Percentiles rank a stretch among this genome's conserved stretches.
Conservation (phyloP, 2,888 invertebrate species). For the Andrena trimmerana region DNA sequence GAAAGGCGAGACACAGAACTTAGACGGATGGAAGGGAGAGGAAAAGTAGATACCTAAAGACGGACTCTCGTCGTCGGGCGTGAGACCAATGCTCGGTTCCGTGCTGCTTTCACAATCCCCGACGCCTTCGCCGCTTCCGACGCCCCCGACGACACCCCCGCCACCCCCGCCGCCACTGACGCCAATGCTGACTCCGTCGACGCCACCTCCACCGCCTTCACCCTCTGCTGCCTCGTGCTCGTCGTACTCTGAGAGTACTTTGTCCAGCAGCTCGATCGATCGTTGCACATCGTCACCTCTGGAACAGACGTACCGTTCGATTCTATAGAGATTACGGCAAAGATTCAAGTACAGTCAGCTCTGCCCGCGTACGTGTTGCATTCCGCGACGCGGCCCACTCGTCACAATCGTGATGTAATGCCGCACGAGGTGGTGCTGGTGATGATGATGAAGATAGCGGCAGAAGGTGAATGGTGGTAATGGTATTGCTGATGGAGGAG, state of each 20-base stretch:
- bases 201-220: conserved; percentile 86
- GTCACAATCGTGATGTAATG: too few species aligned
- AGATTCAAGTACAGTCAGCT: neutral
- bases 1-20: too few species aligned
- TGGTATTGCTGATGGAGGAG: neutral
- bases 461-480: neutral
- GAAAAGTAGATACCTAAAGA: conserved; percentile 87
- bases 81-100: conserved; percentile 86
- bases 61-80: conserved; percentile 90
- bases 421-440: neutral
- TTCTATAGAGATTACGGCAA: conserved; percentile 79
- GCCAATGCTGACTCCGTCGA: conserved; percentile 84
- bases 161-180: conserved; percentile 84
- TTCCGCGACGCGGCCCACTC: too few species aligned
- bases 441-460: neutral
- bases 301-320: conserved; percentile 85
- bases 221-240: conserved; percentile 89
- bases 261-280: conserved; percentile 94
- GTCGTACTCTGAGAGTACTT: conserved; percentile 96
- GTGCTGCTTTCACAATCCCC: conserved; percentile 85
- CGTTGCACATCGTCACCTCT: conserved; percentile 95
- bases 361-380: too few species aligned
- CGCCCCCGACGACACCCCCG: conserved; percentile 80
- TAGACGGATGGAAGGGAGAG: neutral
- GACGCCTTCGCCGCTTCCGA: conserved; percentile 84